These are phyloP conservation scores for Eutrigla gurnardus DNA, from an alignment of 2,797 vertebrate species.

Conservation along the genomic window DNA sequence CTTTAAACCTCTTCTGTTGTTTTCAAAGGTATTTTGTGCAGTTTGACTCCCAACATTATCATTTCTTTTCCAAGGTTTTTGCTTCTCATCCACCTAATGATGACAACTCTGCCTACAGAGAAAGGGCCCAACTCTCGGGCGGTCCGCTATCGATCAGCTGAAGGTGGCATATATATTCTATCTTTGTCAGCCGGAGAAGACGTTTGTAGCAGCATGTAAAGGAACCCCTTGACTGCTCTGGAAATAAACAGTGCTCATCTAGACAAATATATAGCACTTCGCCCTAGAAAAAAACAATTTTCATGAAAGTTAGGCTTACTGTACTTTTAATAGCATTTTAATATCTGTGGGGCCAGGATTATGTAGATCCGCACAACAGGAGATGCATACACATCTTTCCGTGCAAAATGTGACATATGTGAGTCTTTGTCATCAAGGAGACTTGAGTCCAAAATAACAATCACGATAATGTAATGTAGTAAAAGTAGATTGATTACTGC, in stretches of 20 bases:
- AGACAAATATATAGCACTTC: slow-evolving; percentile 22
- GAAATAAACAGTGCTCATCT: slow-evolving; percentile 5
- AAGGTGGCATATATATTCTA: slow-evolving; percentile 41
- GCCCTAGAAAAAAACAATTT: slow-evolving; percentile 2
- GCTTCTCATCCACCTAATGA: slow-evolving; percentile 42
- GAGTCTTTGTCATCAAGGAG: neutral
- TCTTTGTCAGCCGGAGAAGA: slow-evolving; percentile 57
- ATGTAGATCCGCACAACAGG: slow-evolving; percentile 4
- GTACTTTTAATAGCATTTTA: slow-evolving; percentile 24
- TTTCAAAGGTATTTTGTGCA: slow-evolving; percentile 35
- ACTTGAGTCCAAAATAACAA: slow-evolving; percentile 13
- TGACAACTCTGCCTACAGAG: slow-evolving; percentile 53
- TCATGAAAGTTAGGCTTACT: slow-evolving; percentile 5
- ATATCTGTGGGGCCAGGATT: neutral
- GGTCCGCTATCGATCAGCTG: slow-evolving; percentile 69
- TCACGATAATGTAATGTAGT: slow-evolving; percentile 19
- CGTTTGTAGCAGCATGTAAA: slow-evolving; percentile 53
- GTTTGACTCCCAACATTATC: slow-evolving; percentile 26
- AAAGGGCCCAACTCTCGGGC: slow-evolving; percentile 63
- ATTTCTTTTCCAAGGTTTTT: slow-evolving; percentile 13
- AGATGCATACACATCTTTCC: neutral
- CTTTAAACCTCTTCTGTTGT: slow-evolving; percentile 27
- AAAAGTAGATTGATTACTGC: slow-evolving; percentile 22
- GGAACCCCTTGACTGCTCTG: slow-evolving; percentile 9
- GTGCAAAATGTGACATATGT: slow-evolving; percentile 7